A percentile compares a stretch with the other conserved stretches of the same genome.
Evolutionary conservation across 2,113 vertebrate species (phyloP).

Genomic region (Blennius ocellaris): DNA sequence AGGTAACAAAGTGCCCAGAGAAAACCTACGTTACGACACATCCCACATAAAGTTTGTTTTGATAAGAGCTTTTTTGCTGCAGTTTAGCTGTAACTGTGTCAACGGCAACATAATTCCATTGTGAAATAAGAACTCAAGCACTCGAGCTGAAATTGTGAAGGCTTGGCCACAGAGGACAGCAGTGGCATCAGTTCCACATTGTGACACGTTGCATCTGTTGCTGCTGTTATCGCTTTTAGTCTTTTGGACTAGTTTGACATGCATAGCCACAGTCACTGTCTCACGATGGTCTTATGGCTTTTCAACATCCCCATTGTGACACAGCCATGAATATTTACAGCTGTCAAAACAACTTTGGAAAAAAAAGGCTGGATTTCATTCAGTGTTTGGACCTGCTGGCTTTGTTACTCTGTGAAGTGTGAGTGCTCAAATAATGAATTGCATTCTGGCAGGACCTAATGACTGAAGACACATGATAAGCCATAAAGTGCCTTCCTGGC

Average conservation of each 20-base stretch:
- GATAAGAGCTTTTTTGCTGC: too few relatives aligned
- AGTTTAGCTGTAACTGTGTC: not conserved
- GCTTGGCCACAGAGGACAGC: slow-evolving; percentile 1
- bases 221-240: slow-evolving; percentile 19
- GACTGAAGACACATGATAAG: slow-evolving; percentile 41
- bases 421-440: slow-evolving; percentile 34
- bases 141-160: not conserved
- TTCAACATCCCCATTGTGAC: slow-evolving; percentile 55
- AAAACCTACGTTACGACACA: too few relatives aligned
- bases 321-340: slow-evolving; percentile 66
- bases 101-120: not conserved
- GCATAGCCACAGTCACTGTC: slow-evolving; percentile 33
- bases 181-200: slow-evolving; percentile 10
- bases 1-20: too few relatives aligned
- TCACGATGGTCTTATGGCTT: slow-evolving; percentile 44
- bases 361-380: slow-evolving; percentile 50
- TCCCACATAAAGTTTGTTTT: too few relatives aligned
- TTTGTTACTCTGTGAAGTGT: slow-evolving; percentile 49
- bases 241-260: slow-evolving; percentile 38
- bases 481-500: slow-evolving; percentile 28
- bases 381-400: slow-evolving; percentile 29
- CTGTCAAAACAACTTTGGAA: slow-evolving; percentile 44
- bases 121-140: not conserved
- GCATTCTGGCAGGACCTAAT: slow-evolving; percentile 30
- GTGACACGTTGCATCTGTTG: slow-evolving; percentile 6